A percentile compares a stretch with the other conserved stretches of the same genome.
Evolutionary conservation across 2,113 vertebrate genomes (phyloP).

Genomic region (Dermatemys mawii): DNA sequence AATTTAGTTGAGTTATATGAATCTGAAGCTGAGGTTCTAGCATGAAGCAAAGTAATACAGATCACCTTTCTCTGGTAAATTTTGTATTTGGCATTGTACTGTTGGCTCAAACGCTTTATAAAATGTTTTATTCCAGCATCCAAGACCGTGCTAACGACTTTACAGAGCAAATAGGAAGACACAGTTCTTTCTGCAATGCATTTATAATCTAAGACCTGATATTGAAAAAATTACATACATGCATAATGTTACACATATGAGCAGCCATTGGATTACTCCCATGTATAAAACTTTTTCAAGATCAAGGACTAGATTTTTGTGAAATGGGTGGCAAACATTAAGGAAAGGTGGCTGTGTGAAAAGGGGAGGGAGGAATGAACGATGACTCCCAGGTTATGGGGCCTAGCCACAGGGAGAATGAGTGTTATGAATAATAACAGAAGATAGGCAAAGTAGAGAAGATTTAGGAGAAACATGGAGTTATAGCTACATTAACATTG

Average conservation of each 20-base stretch:
- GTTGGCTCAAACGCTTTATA: background rate
- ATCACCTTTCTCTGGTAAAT: background rate
- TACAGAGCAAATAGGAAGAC: background rate
- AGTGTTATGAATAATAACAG: background rate
- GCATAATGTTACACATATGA: background rate
- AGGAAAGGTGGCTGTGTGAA: background rate
- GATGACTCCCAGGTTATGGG: background rate
- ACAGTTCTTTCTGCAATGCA: background rate
- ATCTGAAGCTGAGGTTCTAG: background rate
- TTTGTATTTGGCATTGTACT: background rate
- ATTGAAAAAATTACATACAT: background rate
- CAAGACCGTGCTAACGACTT: background rate
- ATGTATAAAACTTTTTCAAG: background rate
- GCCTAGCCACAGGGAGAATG: no score
- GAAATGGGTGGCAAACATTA: no score
- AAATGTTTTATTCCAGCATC: background rate
- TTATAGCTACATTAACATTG: background rate
- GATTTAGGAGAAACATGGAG: background rate
- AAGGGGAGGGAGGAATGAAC: background rate
- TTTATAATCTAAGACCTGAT: background rate
- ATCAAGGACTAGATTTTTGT: background rate
- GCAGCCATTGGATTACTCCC: background rate
- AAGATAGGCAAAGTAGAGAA: background rate
- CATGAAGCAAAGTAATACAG: background rate
- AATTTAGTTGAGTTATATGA: background rate